Base-by-base conservation (phyloP, 2,888 invertebrate genomes). In the Eupithecia pulchellata region DNA sequence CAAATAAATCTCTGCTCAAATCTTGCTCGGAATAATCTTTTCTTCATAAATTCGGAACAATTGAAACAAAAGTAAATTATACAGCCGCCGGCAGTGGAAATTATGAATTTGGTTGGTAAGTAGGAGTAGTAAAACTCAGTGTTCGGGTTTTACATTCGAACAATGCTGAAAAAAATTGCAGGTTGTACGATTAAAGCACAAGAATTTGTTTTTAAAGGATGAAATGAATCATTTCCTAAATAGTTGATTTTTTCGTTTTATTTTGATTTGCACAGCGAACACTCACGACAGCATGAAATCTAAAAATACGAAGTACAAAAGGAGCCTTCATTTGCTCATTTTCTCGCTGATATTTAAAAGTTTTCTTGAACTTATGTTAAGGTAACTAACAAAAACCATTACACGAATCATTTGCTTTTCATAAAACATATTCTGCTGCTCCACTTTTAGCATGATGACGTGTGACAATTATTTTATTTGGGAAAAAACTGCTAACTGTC, bases 61-160 rank as follows among this genome's bases (percentile, higher is more conserved):
- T 92, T 92, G 92, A 91, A 92, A 93, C 91, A 91, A 92, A 92
- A 89, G 90, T 92, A 92, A 92, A 91, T 92, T 91, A 91, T 86
- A 85, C 79, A 82, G 75, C 82, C 82, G 80, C 79, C 78, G 85
- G 84, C 75, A 75, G 75, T 78, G 72, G 77, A 86, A 89, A 88
- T 91, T 91, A 91, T 91, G 89, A 93, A 87, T 57, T 57, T 29
- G 29, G 55, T 47, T 47, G 47, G 55, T 55, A 55, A 55, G 55
- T 27, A 55, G 27, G 57, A 29, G 29, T 57, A 27, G 57, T 57
- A 29, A 57, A 57, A 57, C 17, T 55, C 55, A 55, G 1, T 14
- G 29, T 29, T 57, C 57, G 13, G 57, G 27, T 17, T 57, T 55
- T 57, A 17, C 17, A 29, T 29, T 27, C 17, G 29, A 57, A 57